Conservation (phyloP, 2,113 vertebrate genomes). For the Xerus inauris region DNA sequence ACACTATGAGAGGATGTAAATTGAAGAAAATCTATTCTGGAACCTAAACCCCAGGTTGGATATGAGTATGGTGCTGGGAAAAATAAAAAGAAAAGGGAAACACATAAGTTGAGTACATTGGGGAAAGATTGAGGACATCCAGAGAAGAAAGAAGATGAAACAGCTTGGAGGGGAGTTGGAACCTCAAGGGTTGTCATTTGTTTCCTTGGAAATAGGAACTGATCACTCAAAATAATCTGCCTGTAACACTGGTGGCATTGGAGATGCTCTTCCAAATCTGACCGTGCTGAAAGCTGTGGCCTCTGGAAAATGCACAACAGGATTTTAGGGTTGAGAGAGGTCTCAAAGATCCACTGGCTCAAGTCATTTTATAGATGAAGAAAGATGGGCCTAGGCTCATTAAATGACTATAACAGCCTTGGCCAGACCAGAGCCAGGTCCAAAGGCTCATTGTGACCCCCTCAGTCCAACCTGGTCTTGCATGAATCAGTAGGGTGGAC, state of each 20-base stretch:
- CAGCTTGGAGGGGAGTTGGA: too few species aligned
- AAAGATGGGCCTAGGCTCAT: not conserved
- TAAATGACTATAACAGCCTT: not conserved
- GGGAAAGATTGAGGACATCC: not conserved
- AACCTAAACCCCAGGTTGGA: not conserved
- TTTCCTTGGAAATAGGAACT: not conserved
- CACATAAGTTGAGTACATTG: not conserved
- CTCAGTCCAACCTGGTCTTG: not conserved
- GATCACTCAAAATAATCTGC: too few species aligned
- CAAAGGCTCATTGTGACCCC: not conserved
- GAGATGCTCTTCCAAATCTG: not conserved
- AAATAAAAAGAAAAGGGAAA: not conserved
- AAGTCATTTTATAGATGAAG: not conserved
- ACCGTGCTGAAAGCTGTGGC: not conserved
- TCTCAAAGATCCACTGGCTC: not conserved
- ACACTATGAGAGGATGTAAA: not conserved
- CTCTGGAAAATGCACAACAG: not conserved
- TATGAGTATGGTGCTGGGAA: not conserved
- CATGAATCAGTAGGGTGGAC: not conserved
- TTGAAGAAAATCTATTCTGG: not conserved
- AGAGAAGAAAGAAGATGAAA: not conserved
- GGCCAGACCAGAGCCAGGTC: not conserved
- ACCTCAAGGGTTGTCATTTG: too few species aligned
- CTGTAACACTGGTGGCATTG: not conserved
- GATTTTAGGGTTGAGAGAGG: not conserved